These are phyloP conservation scores for Cottoperca gobio DNA, from an alignment of 2,797 vertebrate species.

Conservation along the genomic window DNA sequence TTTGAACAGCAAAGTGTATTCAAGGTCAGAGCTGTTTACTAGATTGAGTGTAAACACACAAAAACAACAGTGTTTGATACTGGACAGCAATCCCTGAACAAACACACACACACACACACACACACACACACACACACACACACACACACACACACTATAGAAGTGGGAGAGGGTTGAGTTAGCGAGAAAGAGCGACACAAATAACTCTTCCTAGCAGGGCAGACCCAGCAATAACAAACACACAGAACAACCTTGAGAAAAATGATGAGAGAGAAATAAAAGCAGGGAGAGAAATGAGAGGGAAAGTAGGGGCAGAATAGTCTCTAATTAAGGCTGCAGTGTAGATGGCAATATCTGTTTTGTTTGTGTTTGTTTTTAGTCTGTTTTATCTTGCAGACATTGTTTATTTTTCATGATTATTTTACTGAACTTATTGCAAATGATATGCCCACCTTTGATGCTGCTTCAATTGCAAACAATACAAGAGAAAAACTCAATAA, in stretches of 20 bases:
- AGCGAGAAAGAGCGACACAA: slow-evolving; percentile 16
- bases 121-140: slow-evolving; percentile 19
- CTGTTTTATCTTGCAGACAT: slow-evolving; percentile 46
- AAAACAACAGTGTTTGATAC: slow-evolving; percentile 44
- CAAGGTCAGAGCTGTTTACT: slow-evolving; percentile 81
- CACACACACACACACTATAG: slow-evolving; percentile 9
- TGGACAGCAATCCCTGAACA: slow-evolving; percentile 58
- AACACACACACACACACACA: slow-evolving; percentile 14
- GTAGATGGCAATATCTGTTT: slow-evolving; percentile 27
- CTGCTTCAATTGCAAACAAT: neutral
- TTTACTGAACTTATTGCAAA: slow-evolving; percentile 30
- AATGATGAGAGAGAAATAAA: slow-evolving; percentile 28
- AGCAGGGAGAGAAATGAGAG: slow-evolving; percentile 33
- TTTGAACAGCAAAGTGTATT: slow-evolving; percentile 76
- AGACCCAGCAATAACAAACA: slow-evolving; percentile 45
- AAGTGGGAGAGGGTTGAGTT: slow-evolving; percentile 1
- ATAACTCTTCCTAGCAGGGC: slow-evolving; percentile 47
- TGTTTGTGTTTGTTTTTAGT: slow-evolving; percentile 42
- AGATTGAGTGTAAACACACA: slow-evolving; percentile 62
- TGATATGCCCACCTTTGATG: slow-evolving; percentile 46
- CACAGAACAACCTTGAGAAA: slow-evolving; percentile 53
- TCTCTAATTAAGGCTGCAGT: slow-evolving; percentile 53
- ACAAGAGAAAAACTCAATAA: slow-evolving; percentile 8
- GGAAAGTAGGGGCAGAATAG: slow-evolving; percentile 1
- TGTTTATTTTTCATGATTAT: slow-evolving; percentile 37